A percentile compares a stretch with the other conserved stretches of the same genome.
Conservation (phyloP, 2,797 vertebrate species). For the Cyprinella venusta region DNA sequence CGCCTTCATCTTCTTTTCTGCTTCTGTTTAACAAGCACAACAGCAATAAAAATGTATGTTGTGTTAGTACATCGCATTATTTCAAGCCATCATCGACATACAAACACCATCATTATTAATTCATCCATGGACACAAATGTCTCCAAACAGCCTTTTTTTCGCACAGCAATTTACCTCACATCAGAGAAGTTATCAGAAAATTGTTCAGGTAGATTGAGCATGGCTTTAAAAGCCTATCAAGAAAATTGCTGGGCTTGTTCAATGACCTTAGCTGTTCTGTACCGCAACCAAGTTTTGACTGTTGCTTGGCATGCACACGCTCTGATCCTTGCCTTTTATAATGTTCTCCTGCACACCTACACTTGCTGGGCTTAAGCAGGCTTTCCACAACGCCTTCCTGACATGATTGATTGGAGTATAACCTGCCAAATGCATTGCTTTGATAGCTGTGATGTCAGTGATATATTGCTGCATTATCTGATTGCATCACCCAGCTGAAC, state of each 20-base stretch:
- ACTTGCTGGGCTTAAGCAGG: conserved; percentile 49
- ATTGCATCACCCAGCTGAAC: conserved; percentile 59
- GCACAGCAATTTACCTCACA: conserved; percentile 44
- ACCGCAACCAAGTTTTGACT: conserved; percentile 49
- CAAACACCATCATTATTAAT: conserved; percentile 42
- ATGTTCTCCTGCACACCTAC: conserved; percentile 53
- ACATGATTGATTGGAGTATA: conserved; percentile 64
- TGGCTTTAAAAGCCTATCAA: conserved; percentile 52
- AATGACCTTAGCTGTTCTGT: conserved; percentile 53
- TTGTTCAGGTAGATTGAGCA: conserved; percentile 43
- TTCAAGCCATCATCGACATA: conserved; percentile 19
- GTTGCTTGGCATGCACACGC: conserved; percentile 38
- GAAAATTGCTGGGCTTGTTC: conserved; percentile 51
- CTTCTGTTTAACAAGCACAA: conserved; percentile 23
- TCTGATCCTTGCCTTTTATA: conserved; percentile 53
- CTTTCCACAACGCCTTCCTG: conserved; percentile 50
- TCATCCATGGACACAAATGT: conserved; percentile 17
- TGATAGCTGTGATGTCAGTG: conserved; percentile 61
- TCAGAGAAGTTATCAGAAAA: conserved; percentile 42
- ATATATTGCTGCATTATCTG: conserved; percentile 62
- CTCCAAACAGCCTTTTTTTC: neutral
- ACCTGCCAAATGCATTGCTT: conserved; percentile 61
- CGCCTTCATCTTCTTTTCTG: conserved; percentile 26
- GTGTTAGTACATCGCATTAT: conserved; percentile 22
- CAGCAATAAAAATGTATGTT: conserved; percentile 15